phyloP scores from a whole-genome alignment of 2,888 invertebrate species.

The Chrysina gloriosa region DNA sequence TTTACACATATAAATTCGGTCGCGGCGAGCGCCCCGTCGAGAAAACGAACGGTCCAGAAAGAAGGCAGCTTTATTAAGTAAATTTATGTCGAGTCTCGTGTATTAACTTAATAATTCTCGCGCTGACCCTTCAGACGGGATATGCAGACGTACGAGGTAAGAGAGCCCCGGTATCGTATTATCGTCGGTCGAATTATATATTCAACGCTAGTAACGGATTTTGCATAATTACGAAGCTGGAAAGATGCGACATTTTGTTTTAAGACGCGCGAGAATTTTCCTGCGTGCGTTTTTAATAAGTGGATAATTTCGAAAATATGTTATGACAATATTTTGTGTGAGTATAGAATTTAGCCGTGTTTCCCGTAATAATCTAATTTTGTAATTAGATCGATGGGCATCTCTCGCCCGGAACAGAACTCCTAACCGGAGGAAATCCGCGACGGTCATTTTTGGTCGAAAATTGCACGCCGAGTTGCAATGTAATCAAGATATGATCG shows the following conservation, averaged over 20 bases:
- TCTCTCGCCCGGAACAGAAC: no score
- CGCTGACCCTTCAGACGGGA: not conserved
- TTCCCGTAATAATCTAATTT: not conserved
- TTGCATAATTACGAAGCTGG: not conserved
- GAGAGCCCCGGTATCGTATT: not conserved
- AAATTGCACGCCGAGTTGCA: no score
- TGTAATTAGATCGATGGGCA: no score
- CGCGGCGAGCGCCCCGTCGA: not conserved
- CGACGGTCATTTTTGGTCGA: no score
- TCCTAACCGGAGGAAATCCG: no score
- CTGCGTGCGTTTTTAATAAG: not conserved
- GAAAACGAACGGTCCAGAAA: not conserved
- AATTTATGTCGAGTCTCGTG: slow-evolving; percentile 3
- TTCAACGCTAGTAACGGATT: not conserved
- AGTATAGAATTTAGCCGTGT: not conserved
- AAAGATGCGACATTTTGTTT: no score
- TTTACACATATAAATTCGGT: not conserved
- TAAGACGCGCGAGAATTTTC: not conserved
- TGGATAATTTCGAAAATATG: not conserved
- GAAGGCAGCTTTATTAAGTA: not conserved
- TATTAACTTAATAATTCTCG: not conserved
- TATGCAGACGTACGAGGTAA: not conserved
- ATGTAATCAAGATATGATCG: no score
- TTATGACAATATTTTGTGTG: not conserved
- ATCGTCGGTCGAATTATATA: not conserved